Conservation (phyloP, 1,140 invertebrate species). For the Octopus bimaculoides region DNA sequence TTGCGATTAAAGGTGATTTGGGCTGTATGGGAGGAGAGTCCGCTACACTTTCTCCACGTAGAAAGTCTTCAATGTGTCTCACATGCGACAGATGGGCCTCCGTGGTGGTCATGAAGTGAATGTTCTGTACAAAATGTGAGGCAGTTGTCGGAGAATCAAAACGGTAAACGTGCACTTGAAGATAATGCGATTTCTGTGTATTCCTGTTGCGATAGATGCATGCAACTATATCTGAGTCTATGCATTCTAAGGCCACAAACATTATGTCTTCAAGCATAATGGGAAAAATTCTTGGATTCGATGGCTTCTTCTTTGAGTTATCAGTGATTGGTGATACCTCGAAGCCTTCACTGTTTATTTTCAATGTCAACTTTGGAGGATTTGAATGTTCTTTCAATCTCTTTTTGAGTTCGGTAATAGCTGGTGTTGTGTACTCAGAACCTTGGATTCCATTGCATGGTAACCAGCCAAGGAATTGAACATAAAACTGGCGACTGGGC, state of each 20-base stretch:
- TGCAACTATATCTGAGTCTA: conserved; percentile 68
- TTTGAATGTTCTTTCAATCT: conserved; percentile 71
- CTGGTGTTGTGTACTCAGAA: conserved; percentile 75
- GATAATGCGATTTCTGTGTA: conserved; percentile 77
- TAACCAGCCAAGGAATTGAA: conserved; percentile 95
- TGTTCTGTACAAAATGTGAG: conserved; percentile 74
- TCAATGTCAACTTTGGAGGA: conserved; percentile 69
- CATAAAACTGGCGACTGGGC: conserved; percentile 76
- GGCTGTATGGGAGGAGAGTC: too few relatives aligned
- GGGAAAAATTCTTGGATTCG: conserved; percentile 47
- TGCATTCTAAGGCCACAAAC: conserved; percentile 35
- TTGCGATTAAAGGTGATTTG: too few relatives aligned
- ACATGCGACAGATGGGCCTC: conserved; percentile 65
- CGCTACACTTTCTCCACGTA: not conserved
- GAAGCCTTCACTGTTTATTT: conserved; percentile 64
- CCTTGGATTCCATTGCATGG: conserved; percentile 87
- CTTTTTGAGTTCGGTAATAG: conserved; percentile 78
- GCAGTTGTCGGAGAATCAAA: conserved; percentile 94
- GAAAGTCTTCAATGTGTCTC: conserved; percentile 49
- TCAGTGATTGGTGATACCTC: not conserved
- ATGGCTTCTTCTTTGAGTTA: conserved; percentile 39
- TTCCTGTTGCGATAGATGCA: conserved; percentile 67
- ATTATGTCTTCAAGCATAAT: conserved; percentile 49
- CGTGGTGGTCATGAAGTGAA: conserved; percentile 79
- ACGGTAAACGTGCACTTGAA: conserved; percentile 91